Percentiles rank a stretch among this genome's conserved stretches.
phyloP scores from a whole-genome alignment of 2,888 invertebrate species.

The Acanthosepion pharaonis region DNA sequence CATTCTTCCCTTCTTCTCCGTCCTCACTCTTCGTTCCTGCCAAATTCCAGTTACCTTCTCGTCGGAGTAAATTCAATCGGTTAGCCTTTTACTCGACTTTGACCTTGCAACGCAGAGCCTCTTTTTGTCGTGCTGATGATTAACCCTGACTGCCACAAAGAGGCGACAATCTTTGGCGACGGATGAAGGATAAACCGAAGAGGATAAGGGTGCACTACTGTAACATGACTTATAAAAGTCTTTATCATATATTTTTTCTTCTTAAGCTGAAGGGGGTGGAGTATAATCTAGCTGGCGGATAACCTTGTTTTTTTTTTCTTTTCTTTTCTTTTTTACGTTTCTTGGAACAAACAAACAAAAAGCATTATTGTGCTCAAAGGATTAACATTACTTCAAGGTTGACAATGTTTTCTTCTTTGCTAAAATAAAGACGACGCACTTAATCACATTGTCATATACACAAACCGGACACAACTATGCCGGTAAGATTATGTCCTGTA shows the following conservation, averaged over 20 bases:
- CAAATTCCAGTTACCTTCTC: neutral
- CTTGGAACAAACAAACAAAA: neutral
- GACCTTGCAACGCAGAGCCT: neutral
- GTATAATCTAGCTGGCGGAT: neutral
- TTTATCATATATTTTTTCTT: neutral
- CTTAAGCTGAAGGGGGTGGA: neutral
- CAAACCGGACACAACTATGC: neutral
- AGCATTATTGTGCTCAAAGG: neutral
- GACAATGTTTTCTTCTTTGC: neutral
- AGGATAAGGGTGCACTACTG: neutral
- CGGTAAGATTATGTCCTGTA: neutral
- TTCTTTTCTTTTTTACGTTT: neutral
- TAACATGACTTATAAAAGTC: neutral
- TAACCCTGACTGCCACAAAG: neutral
- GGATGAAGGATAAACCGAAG: neutral
- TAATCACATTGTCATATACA: neutral
- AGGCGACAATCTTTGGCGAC: neutral
- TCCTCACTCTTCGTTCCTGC: neutral
- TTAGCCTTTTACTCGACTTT: neutral
- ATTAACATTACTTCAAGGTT: neutral
- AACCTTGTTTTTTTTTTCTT: neutral
- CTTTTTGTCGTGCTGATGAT: neutral
- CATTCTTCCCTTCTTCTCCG: neutral
- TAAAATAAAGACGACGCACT: neutral
- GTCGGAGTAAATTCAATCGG: neutral